Conservation (phyloP, 2,888 invertebrate genomes). For the Bombyx huttoni region DNA sequence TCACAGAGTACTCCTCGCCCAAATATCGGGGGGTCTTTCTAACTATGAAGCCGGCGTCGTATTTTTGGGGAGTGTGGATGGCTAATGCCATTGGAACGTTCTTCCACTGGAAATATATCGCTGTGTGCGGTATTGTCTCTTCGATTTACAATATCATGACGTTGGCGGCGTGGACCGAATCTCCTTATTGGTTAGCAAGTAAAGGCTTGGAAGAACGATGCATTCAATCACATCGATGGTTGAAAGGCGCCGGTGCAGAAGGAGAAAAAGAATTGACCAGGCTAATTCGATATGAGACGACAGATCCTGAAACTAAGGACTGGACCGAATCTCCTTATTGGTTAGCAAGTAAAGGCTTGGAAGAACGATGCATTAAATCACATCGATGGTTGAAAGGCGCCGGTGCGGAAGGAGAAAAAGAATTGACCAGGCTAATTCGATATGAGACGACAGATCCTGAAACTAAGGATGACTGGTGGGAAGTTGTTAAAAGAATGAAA, state of each 20-base stretch:
- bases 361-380: constrained; percentile 20
- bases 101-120: constrained; percentile 21
- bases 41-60: constrained; percentile 17
- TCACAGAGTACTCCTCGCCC: constrained; percentile 25
- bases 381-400: constrained; percentile 27
- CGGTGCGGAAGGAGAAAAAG: constrained; percentile 18
- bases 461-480: background rate
- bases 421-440: constrained; percentile 19
- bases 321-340: constrained; percentile 26
- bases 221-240: constrained; percentile 18
- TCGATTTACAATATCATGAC: constrained; percentile 11
- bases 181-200: constrained; percentile 30
- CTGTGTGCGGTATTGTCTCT: constrained; percentile 13
- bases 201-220: constrained; percentile 24
- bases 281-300: constrained; percentile 16
- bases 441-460: constrained; percentile 13
- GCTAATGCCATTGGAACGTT: constrained; percentile 26
- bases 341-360: constrained; percentile 27
- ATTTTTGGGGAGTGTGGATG: constrained; percentile 20
- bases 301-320: constrained; percentile 7
- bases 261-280: constrained; percentile 22
- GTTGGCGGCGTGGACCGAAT: constrained; percentile 12
- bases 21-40: constrained; percentile 23
- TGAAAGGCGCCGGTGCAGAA: constrained; percentile 21
- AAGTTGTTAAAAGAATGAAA: constrained; percentile 5